A percentile compares a stretch with the other conserved stretches of the same genome.
phyloP scores from a whole-genome alignment of 2,113 vertebrate genomes.

The Hippocampus zosterae region DNA sequence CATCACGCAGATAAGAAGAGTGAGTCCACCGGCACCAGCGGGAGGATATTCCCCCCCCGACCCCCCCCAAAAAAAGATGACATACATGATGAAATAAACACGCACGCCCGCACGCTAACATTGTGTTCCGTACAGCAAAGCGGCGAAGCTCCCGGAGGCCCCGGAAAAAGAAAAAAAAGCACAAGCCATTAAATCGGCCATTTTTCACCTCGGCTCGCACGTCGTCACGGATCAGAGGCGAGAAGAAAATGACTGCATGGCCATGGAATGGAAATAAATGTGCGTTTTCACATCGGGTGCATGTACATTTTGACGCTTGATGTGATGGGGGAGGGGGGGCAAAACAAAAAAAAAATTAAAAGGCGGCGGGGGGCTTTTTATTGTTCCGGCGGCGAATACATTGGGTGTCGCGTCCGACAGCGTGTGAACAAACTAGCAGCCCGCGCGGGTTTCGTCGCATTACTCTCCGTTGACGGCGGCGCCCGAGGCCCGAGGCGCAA shows the following conservation, averaged over 20 bases:
- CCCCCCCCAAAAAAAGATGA: background rate
- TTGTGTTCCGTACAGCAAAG: background rate
- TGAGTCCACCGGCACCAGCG: conserved; percentile 2
- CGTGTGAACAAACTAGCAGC: background rate
- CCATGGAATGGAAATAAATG: background rate
- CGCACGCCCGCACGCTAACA: background rate
- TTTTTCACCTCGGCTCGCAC: conserved; percentile 35
- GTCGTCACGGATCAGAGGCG: conserved; percentile 26
- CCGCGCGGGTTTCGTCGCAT: background rate
- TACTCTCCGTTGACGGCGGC: background rate
- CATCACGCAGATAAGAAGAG: conserved; percentile 10
- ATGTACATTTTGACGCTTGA: background rate
- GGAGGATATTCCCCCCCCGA: background rate
- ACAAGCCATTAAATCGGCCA: conserved; percentile 40
- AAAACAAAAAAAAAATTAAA: no score
- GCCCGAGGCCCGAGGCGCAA: background rate
- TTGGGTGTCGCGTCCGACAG: no score
- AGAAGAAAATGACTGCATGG: background rate
- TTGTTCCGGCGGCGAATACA: background rate
- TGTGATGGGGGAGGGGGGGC: background rate
- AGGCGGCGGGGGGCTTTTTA: no score
- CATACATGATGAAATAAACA: background rate
- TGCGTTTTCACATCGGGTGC: background rate
- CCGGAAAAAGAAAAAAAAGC: background rate
- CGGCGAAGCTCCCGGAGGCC: conserved; percentile 9